phyloP scores from a whole-genome alignment of 2,113 vertebrate genomes.

The Arizona elegans region DNA sequence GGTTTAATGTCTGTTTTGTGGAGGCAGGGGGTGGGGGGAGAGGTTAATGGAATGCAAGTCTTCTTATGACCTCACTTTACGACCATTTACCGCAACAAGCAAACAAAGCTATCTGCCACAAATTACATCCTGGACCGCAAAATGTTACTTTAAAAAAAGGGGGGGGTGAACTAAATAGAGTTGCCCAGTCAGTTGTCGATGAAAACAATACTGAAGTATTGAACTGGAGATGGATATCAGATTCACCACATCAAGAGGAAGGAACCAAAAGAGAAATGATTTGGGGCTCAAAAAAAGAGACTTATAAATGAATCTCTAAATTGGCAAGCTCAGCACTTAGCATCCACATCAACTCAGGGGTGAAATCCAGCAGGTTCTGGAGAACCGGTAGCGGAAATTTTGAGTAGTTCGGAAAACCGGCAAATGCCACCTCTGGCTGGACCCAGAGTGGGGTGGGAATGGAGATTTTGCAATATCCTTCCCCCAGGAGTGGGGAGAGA shows the following conservation, averaged over 20 bases:
- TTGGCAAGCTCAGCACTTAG: not conserved
- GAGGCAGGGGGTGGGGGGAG: not conserved
- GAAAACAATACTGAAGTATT: not conserved
- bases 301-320: not conserved
- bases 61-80: conserved; percentile 20
- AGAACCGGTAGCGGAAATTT: too few species aligned
- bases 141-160: not conserved
- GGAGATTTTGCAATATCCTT: too few species aligned
- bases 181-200: not conserved
- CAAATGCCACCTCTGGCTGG: too few species aligned
- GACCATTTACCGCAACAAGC: not conserved
- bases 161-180: not conserved
- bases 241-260: not conserved
- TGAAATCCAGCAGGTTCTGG: too few species aligned
- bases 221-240: not conserved
- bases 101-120: conserved; percentile 14
- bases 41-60: conserved; percentile 12
- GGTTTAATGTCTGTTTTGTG: not conserved
- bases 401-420: too few species aligned
- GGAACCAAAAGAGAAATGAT: not conserved
- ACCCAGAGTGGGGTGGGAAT: too few species aligned
- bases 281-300: not conserved
- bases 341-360: not conserved
- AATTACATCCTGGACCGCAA: conserved; percentile 23
- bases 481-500: too few species aligned